Base-by-base conservation (phyloP, 2,888 invertebrate genomes). In the Drosophila recens region DNA sequence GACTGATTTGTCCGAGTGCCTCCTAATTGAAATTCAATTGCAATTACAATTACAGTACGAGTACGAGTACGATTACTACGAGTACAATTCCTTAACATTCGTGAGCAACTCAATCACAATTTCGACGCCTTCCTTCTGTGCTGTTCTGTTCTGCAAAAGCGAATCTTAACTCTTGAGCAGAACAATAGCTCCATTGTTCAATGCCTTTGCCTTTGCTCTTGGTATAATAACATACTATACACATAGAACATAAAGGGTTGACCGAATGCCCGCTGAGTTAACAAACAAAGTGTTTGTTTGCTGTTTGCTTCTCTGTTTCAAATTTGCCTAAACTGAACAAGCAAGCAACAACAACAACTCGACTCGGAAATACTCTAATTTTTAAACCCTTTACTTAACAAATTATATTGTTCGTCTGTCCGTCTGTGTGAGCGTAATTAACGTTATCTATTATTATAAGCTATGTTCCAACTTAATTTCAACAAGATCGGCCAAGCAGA, bases 251-350 rank as follows among this genome's bases (percentile, higher is more conserved):
- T 42, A 66, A 75, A 67, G 48, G 42, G 64, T 52, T 61, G 59
- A 49, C 33, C 52, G 36, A 59, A 34, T 51, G 54, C 38, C 54
- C 15, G 63, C 17, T 36, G 15, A 42, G 11, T 52, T 36, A 69
- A 81, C 80, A 80, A 64, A 75, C 59, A 65, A 78, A 66, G 66
- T 64, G 69, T 69, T 78, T 82, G 82, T 80, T 64, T 70, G n/a
- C 10, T 11, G 82, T 80, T 64, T 70, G n/a, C 10, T 11, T 33
- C 48, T 13, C 52, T 52, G 11, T 30, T 40, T 45, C n/a, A 8
- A 56, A 33, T n/a, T 53, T 33, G 20, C 34, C 33, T 34, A 49
- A 40, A 34, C 17, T 38, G 2, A 43, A 4, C 20, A 45, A 45
- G 8, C 8, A 45, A 23, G 23, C 23, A 23, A 23, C 23, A 27